Base-by-base conservation (phyloP, 2,888 invertebrate genomes). In the Sarcophaga caerulescens region DNA sequence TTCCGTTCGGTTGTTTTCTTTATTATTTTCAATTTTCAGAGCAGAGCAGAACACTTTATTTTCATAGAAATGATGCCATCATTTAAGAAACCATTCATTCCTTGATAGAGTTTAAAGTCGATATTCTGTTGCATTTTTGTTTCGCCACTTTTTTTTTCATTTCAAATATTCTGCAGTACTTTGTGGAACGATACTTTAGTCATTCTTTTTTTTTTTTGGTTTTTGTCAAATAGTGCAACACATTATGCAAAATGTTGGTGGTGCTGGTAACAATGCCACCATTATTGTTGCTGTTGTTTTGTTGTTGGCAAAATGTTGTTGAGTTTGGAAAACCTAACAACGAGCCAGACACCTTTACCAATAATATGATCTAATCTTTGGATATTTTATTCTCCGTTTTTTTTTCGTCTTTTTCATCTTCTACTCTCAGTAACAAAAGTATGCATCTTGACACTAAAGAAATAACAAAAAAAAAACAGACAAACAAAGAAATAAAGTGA, bases 61-160 rank as follows among this genome's bases (percentile, higher is more conserved):
- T 86, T 86, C 86, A 86, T 59, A 84, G 86, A 86, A 86, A 84
- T 86, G 86, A 86, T 86, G 86, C 69, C 86, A 86, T 86, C 86
- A 86, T 86, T 84, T 86, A 86, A 84, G 84, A 75, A 86, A 86
- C 84, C 86, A 86, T 81, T 86, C 84, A 77, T 78, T 84, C 59
- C 82, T 86, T 86, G 78, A 86, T 86, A 78, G 86, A 84, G 81
- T 79, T 80, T 70, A 84, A 84, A 75, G 59, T 68, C 35, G 19
- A 23, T 59, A 65, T 70, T 21, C 25, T 47, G n/a, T 60, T 23
- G 23, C 14, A 47, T 14, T 60, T 70, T 52, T 75, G 45, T 71
- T 71, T 44, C 2, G 0, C 52, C 8, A 11, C 3, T 23, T 57
- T 68, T 21, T 35, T 19, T 14, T 35, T 59, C 14, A 21, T 25